Evolutionary conservation across 2,797 vertebrate genomes (phyloP).

Genomic region (Acanthopagrus latus): DNA sequence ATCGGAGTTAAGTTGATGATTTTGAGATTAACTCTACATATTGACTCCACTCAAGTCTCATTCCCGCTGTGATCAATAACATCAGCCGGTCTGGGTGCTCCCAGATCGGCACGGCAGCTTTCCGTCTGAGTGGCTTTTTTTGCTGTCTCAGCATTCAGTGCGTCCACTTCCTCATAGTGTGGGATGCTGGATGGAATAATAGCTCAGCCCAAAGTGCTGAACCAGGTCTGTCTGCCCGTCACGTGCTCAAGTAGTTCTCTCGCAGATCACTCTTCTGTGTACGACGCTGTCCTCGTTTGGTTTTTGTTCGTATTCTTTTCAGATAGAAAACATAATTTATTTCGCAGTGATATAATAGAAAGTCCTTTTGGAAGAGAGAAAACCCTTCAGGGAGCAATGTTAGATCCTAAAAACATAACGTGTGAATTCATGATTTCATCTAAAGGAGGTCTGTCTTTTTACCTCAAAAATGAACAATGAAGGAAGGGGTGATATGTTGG

Average conservation of each 20-base stretch:
- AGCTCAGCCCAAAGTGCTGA: constrained; percentile 61
- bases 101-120: constrained; percentile 26
- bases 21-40: not conserved
- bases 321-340: not conserved
- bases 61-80: constrained; percentile 34
- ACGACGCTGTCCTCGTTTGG: not conserved
- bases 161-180: constrained; percentile 28
- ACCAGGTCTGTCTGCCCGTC: constrained; percentile 7
- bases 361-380: not conserved
- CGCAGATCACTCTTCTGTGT: not conserved
- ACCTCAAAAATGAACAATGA: not conserved
- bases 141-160: constrained; percentile 67
- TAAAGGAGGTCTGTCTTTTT: not conserved
- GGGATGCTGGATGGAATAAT: constrained; percentile 38
- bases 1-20: not conserved
- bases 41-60: not conserved
- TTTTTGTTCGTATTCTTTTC: not conserved
- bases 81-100: constrained; percentile 20
- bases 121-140: constrained; percentile 36
- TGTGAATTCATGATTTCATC: not conserved
- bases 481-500: not conserved
- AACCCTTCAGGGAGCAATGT: not conserved
- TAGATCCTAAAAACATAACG: not conserved
- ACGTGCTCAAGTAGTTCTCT: constrained; percentile 8
- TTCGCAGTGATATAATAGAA: not conserved